Evolutionary conservation across 2,888 invertebrate species (phyloP).

Genomic region (Alsophila aescularia): DNA sequence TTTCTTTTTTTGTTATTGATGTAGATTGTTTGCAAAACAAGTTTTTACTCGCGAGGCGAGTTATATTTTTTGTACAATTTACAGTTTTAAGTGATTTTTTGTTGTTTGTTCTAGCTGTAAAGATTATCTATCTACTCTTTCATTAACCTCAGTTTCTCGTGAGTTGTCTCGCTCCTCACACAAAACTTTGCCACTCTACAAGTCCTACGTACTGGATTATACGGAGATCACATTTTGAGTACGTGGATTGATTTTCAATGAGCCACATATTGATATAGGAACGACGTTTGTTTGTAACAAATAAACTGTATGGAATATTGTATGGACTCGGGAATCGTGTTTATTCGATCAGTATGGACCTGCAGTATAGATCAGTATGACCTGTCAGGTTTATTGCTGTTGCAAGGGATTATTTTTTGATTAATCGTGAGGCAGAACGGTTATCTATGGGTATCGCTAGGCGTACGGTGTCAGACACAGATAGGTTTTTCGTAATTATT

Average conservation of each 20-base stretch:
- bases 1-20: no score
- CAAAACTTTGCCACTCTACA: conserved; percentile 4
- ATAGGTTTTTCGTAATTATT: background rate
- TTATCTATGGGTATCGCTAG: no score
- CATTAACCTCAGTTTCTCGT: background rate
- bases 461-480: no score
- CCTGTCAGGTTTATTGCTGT: no score
- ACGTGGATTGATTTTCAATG: conserved; percentile 52
- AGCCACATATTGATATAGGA: conserved; percentile 31
- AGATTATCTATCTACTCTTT: background rate
- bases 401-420: no score
- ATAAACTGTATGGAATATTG: conserved; percentile 7
- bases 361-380: no score
- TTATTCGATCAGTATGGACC: background rate
- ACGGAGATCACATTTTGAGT: conserved; percentile 40
- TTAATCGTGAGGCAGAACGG: no score
- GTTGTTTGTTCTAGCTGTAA: no score
- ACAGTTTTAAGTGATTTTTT: no score
- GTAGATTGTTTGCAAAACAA: no score
- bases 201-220: conserved; percentile 39
- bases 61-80: no score
- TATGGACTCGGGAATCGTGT: background rate
- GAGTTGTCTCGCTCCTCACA: background rate
- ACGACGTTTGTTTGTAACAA: conserved; percentile 4
- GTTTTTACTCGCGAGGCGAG: no score